A percentile compares a stretch with the other conserved stretches of the same genome.
These are phyloP conservation scores for Pangasius mekongensis DNA, from an alignment of 2,797 vertebrate genomes.

Conservation along the genomic window DNA sequence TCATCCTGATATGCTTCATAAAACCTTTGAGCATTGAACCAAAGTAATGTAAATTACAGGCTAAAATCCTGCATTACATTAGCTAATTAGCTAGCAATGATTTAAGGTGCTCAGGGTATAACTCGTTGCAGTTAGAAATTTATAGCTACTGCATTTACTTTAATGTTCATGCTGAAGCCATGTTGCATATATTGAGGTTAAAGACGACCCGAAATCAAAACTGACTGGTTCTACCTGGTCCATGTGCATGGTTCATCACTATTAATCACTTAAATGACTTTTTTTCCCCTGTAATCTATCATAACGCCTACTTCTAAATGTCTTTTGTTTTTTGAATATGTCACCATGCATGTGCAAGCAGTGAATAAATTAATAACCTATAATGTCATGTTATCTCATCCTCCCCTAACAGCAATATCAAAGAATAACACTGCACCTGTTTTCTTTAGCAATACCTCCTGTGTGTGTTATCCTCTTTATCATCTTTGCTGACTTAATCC, in stretches of 20 bases:
- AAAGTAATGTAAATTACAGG: neutral
- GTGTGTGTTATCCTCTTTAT: neutral
- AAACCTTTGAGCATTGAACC: neutral
- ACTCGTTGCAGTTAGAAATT: neutral
- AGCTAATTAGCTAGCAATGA: slow-evolving; percentile 8
- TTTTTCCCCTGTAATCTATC: neutral
- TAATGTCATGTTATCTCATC: neutral
- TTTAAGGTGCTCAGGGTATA: neutral
- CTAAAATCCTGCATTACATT: slow-evolving; percentile 1
- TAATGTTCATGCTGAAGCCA: neutral
- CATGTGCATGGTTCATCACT: neutral
- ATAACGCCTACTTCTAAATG: neutral
- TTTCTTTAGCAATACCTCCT: neutral
- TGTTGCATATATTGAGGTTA: neutral
- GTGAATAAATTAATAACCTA: neutral
- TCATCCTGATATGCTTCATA: neutral
- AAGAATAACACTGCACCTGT: neutral
- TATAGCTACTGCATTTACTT: neutral
- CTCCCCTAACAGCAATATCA: neutral
- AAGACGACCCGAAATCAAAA: neutral
- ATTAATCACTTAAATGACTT: neutral
- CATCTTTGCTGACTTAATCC: neutral
- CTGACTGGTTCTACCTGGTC: neutral
- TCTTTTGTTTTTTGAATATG: neutral
- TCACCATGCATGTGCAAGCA: neutral